These are phyloP conservation scores for Australoheros facetus DNA, from an alignment of 2,797 vertebrate genomes.

Conservation along the genomic window DNA sequence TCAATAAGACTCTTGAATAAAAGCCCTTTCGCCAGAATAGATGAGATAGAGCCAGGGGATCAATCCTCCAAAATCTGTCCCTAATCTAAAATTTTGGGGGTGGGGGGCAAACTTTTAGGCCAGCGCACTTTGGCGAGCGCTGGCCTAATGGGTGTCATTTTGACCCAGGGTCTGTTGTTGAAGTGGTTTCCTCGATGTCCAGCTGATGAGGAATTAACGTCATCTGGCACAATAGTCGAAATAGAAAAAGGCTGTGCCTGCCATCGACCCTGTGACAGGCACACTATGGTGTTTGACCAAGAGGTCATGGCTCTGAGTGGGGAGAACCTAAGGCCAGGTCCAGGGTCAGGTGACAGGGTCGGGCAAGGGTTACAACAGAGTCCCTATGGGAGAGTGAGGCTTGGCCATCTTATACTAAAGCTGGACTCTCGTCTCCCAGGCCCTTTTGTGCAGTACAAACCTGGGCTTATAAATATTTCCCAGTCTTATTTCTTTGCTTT, in stretches of 20 bases:
- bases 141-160: not conserved
- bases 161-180: constrained; percentile 43
- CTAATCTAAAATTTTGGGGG: constrained; percentile 23
- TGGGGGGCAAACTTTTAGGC: not conserved
- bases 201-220: constrained; percentile 70
- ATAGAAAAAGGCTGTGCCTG: constrained; percentile 36
- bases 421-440: constrained; percentile 51
- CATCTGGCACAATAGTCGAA: constrained; percentile 62
- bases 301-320: constrained; percentile 54
- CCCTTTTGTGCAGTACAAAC: constrained; percentile 35
- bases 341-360: constrained; percentile 63
- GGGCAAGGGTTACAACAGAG: constrained; percentile 49
- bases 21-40: constrained; percentile 21
- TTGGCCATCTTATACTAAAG: constrained; percentile 1
- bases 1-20: constrained; percentile 29
- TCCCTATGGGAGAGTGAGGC: constrained; percentile 60
- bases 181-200: constrained; percentile 40
- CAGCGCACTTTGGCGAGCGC: no score
- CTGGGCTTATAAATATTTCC: constrained; percentile 44
- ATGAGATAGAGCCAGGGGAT: constrained; percentile 20
- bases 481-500: constrained; percentile 47
- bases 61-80: constrained; percentile 48
- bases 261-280: constrained; percentile 69
- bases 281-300: constrained; percentile 65
- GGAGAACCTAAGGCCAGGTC: constrained; percentile 57